A percentile compares a stretch with the other conserved stretches of the same genome.
Conservation (phyloP, 2,888 invertebrate genomes). For the Coremacera marginata region DNA sequence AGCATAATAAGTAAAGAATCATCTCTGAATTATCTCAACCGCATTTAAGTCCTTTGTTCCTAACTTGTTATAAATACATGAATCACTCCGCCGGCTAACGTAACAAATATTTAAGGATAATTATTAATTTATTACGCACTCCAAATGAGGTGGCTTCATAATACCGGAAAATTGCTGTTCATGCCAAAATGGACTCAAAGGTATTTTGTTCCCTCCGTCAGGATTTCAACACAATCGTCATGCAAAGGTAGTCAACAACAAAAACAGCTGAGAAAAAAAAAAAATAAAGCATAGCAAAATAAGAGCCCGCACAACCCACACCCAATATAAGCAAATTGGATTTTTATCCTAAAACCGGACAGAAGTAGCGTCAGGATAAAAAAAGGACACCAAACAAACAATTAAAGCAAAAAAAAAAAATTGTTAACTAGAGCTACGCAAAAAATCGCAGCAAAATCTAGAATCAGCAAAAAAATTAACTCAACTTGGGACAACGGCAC, state of each 20-base stretch:
- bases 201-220: constrained; percentile 19
- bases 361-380: constrained; percentile 12
- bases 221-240: constrained; percentile 34
- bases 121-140: constrained; percentile 39
- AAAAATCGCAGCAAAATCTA: constrained; percentile 22
- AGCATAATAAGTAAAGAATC: not conserved
- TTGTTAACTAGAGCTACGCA: not conserved
- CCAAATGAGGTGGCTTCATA: constrained; percentile 10
- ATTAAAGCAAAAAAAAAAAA: not conserved
- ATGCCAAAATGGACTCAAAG: constrained; percentile 30
- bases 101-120: constrained; percentile 32
- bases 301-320: not conserved
- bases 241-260: constrained; percentile 7
- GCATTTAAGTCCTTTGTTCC: constrained; percentile 27
- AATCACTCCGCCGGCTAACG: not conserved
- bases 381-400: constrained; percentile 23
- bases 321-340: constrained; percentile 29
- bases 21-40: constrained; percentile 27
- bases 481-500: not conserved
- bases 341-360: constrained; percentile 38
- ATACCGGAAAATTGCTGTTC: constrained; percentile 33
- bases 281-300: not conserved
- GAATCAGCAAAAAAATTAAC: constrained; percentile 13
- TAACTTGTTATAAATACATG: not conserved
- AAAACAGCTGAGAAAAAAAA: not conserved